Evolutionary conservation across 1,140 invertebrate genomes (phyloP), one percentile per base, ranked within the genome.

Genomic region (Lucilia cuprina): DNA sequence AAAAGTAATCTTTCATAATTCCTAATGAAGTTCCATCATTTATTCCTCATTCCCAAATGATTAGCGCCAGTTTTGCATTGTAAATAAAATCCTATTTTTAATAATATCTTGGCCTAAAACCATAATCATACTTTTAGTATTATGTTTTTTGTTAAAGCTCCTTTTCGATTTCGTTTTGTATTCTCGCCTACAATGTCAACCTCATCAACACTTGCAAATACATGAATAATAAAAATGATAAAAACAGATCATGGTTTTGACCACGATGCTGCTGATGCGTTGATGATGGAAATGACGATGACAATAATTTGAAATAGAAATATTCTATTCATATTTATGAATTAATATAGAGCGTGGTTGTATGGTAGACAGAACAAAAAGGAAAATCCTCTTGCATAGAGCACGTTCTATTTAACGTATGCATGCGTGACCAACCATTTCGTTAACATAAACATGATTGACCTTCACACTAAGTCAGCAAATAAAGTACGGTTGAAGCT

Each of bases 381-480:
- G 5, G 5, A 41, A 41, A 78, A 17, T n/a, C 35, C 77, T 49
- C 13, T 19, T 80, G 41, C 77, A 80, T 80, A 49, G 50, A 49
- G 21, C 77, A 80, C 77, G 77, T 80, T 80, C 77, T 80, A 80
- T 21, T 80, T 80, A 80, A 80, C 77, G 77, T 49, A 80, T 80
- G 77, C 41, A 80, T 80, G 77, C 77, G 77, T 80, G 77, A 80
- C 77, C 77, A 80, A 80, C 77, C 77, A 80, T 49, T 80, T 80
- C 47, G 41, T 19, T 80, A 80, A 80, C n/a, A 80, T 49, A 80
- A 41, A 78, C 34, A 78, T 80, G 41, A 30, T 30, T 30, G 25
- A 80, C 41, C 77, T 80, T 80, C 77, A 80, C 77, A 80, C 77
- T 80, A 49, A 12, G 41, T 80, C 41, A 70, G 7, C 65, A 70